phyloP scores from a whole-genome alignment of 2,797 vertebrate species.

The Capromys pilorides region DNA sequence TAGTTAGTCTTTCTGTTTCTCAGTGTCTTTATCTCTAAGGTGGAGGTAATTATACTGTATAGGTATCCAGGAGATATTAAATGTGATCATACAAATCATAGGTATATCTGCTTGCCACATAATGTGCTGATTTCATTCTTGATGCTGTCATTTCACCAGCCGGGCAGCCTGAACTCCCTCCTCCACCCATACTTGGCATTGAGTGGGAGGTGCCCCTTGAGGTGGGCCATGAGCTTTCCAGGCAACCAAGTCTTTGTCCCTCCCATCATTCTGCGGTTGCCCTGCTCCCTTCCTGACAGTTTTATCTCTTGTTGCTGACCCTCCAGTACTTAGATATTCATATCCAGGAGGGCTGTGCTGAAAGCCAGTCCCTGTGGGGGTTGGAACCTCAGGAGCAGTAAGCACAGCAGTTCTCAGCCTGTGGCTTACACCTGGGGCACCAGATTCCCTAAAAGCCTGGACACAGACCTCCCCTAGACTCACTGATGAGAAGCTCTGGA shows the following conservation, averaged over 20 bases:
- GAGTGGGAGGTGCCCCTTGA: background rate
- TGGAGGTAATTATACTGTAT: background rate
- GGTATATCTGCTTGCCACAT: background rate
- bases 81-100: background rate
- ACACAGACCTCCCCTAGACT: background rate
- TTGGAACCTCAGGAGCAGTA: background rate
- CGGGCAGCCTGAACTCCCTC: too few relatives aligned
- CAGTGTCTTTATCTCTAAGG: background rate
- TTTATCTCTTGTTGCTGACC: background rate
- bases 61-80: background rate
- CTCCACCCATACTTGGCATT: background rate
- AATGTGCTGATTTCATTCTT: background rate
- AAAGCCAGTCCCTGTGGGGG: background rate
- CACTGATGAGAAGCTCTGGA: background rate
- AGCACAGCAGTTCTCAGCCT: background rate
- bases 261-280: too few relatives aligned
- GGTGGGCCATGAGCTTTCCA: background rate
- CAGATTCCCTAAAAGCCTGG: background rate
- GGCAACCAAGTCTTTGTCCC: rapidly evolving
- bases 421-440: background rate
- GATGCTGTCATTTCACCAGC: background rate
- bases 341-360: background rate
- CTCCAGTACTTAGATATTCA: background rate
- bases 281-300: background rate
- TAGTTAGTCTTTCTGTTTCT: background rate